Evolutionary conservation across 1,140 invertebrate species (phyloP).

Genomic region (Eubasilissa regina): DNA sequence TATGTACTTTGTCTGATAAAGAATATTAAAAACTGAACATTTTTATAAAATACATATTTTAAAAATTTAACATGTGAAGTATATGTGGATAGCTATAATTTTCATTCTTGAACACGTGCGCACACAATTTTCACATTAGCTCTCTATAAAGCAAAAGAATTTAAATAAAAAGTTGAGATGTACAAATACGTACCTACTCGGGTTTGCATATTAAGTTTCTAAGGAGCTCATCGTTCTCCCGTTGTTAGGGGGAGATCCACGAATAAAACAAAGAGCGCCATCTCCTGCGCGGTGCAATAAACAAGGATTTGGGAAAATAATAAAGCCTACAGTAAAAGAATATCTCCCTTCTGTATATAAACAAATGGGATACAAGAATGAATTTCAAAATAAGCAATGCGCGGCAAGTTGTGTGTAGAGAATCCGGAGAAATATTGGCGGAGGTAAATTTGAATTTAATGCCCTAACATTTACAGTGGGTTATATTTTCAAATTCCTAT

Average conservation of each 20-base stretch:
- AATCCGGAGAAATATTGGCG: conserved; percentile 28
- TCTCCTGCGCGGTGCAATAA: conserved; percentile 46
- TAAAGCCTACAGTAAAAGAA: conserved; percentile 54
- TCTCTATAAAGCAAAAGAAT: background rate
- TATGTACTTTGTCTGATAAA: no score
- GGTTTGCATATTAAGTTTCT: conserved; percentile 25
- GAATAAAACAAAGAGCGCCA: conserved; percentile 46
- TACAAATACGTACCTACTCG: conserved; percentile 6
- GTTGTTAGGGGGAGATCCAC: background rate
- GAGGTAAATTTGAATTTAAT: conserved; percentile 46
- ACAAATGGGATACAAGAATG: conserved; percentile 45
- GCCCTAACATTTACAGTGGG: conserved; percentile 28
- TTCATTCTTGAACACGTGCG: no score
- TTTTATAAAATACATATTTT: no score
- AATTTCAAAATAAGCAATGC: conserved; percentile 41
- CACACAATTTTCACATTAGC: background rate
- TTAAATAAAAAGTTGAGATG: conserved; percentile 22
- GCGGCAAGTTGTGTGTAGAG: conserved; percentile 12
- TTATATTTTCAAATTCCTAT: conserved; percentile 36
- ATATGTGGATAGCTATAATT: no score
- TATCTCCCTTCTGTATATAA: conserved; percentile 51
- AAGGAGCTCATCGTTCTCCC: background rate
- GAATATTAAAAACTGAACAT: no score
- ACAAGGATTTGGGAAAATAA: conserved; percentile 60
- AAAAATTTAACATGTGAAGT: no score